Conservation (phyloP, 2,888 invertebrate genomes). For the Parelbella ahira region DNA sequence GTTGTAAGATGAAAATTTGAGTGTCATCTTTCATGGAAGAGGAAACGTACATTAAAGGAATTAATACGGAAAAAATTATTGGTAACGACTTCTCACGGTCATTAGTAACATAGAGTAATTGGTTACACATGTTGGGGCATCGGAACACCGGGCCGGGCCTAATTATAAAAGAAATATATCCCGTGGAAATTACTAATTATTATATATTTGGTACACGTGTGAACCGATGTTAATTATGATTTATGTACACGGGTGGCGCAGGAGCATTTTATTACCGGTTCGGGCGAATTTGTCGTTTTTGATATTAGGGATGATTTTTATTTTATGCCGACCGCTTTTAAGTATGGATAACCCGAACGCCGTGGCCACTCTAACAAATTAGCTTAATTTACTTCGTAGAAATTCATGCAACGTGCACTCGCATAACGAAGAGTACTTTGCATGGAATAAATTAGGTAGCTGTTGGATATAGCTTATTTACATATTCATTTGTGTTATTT, state of each 20-base stretch:
- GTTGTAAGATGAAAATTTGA: slow-evolving; percentile 11
- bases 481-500: neutral
- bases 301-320: slow-evolving; percentile 15
- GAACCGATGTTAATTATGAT: slow-evolving; percentile 37
- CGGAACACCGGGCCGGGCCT: slow-evolving; percentile 34
- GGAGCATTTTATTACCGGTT: slow-evolving; percentile 16
- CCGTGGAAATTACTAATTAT: slow-evolving; percentile 37
- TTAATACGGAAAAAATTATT: slow-evolving; percentile 33
- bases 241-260: slow-evolving; percentile 27
- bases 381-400: slow-evolving; percentile 16
- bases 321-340: slow-evolving; percentile 6
- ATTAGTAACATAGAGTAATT: slow-evolving; percentile 39
- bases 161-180: slow-evolving; percentile 43
- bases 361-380: slow-evolving; percentile 13
- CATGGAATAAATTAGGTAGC: slow-evolving; percentile 11
- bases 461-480: slow-evolving; percentile 9
- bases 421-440: slow-evolving; percentile 20
- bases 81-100: slow-evolving; percentile 39
- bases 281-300: slow-evolving; percentile 16
- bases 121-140: slow-evolving; percentile 37
- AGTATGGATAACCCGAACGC: slow-evolving; percentile 13
- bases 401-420: slow-evolving; percentile 17
- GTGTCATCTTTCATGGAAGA: slow-evolving; percentile 14
- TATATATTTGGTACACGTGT: slow-evolving; percentile 39
- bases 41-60: slow-evolving; percentile 30